A percentile compares a stretch with the other conserved stretches of the same genome.
phyloP scores from a whole-genome alignment of 2,888 invertebrate species.

The Machimus atricapillus region DNA sequence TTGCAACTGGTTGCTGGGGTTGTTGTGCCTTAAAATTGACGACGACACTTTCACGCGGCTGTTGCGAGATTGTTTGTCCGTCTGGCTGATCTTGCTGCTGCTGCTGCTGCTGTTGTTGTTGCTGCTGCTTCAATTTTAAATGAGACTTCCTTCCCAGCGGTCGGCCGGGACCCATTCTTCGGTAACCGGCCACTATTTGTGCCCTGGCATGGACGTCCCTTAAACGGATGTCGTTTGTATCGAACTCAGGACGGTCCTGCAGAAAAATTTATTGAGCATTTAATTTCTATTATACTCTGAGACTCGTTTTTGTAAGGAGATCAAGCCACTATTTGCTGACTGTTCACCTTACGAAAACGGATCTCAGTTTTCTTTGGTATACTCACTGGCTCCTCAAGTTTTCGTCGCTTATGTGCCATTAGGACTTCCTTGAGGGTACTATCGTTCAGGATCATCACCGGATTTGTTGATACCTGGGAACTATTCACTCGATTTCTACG shows the following conservation, averaged over 20 bases:
- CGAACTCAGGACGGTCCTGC: slow-evolving; percentile 77
- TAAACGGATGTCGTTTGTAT: slow-evolving; percentile 77
- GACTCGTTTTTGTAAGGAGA: neutral
- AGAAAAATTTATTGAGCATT: slow-evolving; percentile 50
- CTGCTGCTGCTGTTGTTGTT: slow-evolving; percentile 2
- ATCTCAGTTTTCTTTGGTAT: neutral
- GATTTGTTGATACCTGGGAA: neutral
- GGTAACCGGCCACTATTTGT: slow-evolving; percentile 57
- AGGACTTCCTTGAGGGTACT: slow-evolving; percentile 69
- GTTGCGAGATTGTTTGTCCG: slow-evolving; percentile 1
- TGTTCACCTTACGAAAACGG: neutral
- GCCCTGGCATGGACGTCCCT: slow-evolving; percentile 66
- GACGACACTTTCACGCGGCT: neutral
- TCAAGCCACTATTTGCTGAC: neutral
- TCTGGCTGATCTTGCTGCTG: slow-evolving; percentile 26
- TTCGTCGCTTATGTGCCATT: slow-evolving; percentile 73
- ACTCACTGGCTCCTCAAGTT: slow-evolving; percentile 73
- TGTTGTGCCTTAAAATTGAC: neutral
- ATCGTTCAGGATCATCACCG: slow-evolving; percentile 49
- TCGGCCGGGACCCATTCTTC: slow-evolving; percentile 50
- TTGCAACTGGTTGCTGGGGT: neutral
- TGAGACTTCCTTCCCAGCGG: slow-evolving; percentile 57
- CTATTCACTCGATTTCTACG: slow-evolving; percentile 3
- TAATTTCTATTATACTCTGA: neutral
- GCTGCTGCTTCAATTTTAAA: slow-evolving; percentile 46